These are phyloP conservation scores for Phasianus colchicus DNA, from an alignment of 2,113 vertebrate genomes.

Conservation along the genomic window DNA sequence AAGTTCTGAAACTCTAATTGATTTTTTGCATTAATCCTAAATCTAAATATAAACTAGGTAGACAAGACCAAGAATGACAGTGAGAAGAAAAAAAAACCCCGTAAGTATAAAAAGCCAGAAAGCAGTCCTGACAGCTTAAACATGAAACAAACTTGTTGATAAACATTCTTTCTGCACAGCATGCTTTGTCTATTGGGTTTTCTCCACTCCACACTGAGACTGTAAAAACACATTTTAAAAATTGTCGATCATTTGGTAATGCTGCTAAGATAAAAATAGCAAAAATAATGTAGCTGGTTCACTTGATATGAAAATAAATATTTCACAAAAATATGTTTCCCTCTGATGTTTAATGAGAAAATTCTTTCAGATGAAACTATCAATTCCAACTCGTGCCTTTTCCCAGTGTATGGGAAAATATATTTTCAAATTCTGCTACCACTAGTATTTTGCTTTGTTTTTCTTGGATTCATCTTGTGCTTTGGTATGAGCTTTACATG, in stretches of 20 bases:
- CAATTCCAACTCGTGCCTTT: neutral
- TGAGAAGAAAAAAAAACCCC: neutral
- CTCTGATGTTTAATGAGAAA: neutral
- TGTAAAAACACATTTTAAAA: constrained; percentile 17
- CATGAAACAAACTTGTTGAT: constrained; percentile 16
- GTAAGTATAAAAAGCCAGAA: constrained; percentile 4
- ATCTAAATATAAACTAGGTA: neutral
- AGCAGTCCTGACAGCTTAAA: constrained; percentile 7
- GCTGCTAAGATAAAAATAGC: neutral
- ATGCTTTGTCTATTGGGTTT: neutral
- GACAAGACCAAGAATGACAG: neutral
- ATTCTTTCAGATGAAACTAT: neutral
- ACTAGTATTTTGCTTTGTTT: neutral
- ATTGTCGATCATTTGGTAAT: neutral
- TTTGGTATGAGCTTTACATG: rapidly evolving
- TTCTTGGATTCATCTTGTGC: neutral
- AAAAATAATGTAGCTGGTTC: neutral
- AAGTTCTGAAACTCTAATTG: constrained; percentile 6
- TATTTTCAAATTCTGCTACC: neutral
- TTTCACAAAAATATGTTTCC: neutral
- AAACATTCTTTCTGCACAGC: neutral
- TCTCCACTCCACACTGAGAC: neutral
- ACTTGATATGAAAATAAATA: neutral
- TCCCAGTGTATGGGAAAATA: neutral
- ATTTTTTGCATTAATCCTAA: neutral